Evolutionary conservation across 2,113 vertebrate species (phyloP), one percentile per base, ranked within the genome.

Genomic region (Charadrius vociferus): DNA sequence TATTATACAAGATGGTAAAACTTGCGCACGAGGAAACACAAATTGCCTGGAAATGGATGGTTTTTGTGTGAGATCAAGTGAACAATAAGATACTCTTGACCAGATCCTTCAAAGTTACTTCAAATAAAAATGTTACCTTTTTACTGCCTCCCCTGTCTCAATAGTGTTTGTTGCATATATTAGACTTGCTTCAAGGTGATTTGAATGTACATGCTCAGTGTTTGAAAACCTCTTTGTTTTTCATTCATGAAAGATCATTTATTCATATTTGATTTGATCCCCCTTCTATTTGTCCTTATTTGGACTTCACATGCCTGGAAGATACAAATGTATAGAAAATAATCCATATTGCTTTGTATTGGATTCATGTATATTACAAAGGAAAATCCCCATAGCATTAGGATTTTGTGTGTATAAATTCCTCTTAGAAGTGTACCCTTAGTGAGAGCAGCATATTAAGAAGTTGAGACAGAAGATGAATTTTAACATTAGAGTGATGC

Each of bases 131-230:
- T 62, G 7, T 70, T 82, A 50, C 49, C 36, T 66, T 93, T 96
- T 53, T 90, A 92, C 49, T 88, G 49, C 27, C 8, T 96, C 24
- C 36, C 10, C 27, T 77, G 71, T 81, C 92, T 93, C 88, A 74
- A 12, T 32, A 88, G 75, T 73, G 74, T 70, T 94, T 90, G 41
- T 92, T 91, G 94, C 73, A 91, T 93, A 92, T 79, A 92, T 96
- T 96, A 96, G 52, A 72, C 61, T 80, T 85, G 37, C 34, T 95
- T 95, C 93, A 95, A 95, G 96, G 97, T 95, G 88, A 87, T 92
- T 95, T 95, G 86, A 96, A 97, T 86, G 90, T 93, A 95, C 94
- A 88, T 37, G 39, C 41, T 81, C n/a, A 1, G 2, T 78, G 61
- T 92, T 94, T 92, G 71, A 96, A 95, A 95, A 66, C 24, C 37